Conservation (phyloP, 2,797 vertebrate genomes). For the Atherinosoma microstoma region DNA sequence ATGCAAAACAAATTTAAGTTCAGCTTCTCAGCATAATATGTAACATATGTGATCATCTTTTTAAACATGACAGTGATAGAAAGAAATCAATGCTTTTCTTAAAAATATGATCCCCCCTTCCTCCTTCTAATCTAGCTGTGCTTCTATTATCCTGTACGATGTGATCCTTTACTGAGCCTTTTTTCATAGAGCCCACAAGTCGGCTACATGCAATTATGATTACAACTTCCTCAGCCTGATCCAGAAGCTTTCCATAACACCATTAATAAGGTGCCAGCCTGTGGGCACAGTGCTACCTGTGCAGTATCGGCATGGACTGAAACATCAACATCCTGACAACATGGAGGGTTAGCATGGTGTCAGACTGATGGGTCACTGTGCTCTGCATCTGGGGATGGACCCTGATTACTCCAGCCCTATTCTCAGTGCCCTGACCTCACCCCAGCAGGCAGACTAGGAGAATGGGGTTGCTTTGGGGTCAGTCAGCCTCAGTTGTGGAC, state of each 20-base stretch:
- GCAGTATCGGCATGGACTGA: slow-evolving; percentile 41
- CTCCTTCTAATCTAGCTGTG: slow-evolving; percentile 1
- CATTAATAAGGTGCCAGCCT: slow-evolving; percentile 51
- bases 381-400: slow-evolving; percentile 60
- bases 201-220: slow-evolving; percentile 63
- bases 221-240: slow-evolving; percentile 62
- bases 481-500: slow-evolving; percentile 9
- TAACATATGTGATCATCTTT: neutral
- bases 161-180: slow-evolving; percentile 30
- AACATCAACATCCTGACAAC: slow-evolving; percentile 55
- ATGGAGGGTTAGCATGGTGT: slow-evolving; percentile 45
- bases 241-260: slow-evolving; percentile 65
- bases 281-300: slow-evolving; percentile 53
- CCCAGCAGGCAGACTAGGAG: slow-evolving; percentile 27
- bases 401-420: slow-evolving; percentile 37
- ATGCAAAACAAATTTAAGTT: neutral
- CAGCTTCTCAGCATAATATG: neutral
- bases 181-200: slow-evolving; percentile 17
- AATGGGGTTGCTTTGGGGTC: slow-evolving; percentile 13
- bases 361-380: slow-evolving; percentile 45
- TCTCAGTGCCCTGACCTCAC: slow-evolving; percentile 33
- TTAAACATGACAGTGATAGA: slow-evolving; percentile 19
- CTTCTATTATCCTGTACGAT: neutral
- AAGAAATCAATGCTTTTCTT: slow-evolving; percentile 14
- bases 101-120: slow-evolving; percentile 16